phyloP scores from a whole-genome alignment of 2,888 invertebrate genomes.

The Sinohyriopsis cumingii region DNA sequence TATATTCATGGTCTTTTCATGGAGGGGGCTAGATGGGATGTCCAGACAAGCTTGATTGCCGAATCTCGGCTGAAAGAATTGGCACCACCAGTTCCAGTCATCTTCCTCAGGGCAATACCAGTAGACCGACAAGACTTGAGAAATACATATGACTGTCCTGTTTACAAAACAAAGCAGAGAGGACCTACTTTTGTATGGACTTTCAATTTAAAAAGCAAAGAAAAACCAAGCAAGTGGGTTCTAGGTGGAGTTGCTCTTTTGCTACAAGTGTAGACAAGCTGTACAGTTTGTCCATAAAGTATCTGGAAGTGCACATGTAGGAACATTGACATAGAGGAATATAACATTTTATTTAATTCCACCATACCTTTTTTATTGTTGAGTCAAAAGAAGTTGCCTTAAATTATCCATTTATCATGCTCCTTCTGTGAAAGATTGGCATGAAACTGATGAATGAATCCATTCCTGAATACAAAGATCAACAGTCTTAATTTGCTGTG shows the following conservation, averaged over 20 bases:
- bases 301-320: no score
- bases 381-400: no score
- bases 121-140: conserved; percentile 94
- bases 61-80: conserved; percentile 93
- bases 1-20: conserved; percentile 92
- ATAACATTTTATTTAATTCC: no score
- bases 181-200: conserved; percentile 98
- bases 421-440: no score
- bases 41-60: conserved; percentile 89
- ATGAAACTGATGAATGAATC: no score
- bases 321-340: no score
- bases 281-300: no score
- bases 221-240: conserved; percentile 95
- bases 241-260: conserved; percentile 92
- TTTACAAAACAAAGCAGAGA: conserved; percentile 93
- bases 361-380: no score
- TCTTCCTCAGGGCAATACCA: conserved; percentile 83
- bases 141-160: conserved; percentile 96
- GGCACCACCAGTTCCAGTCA: conserved; percentile 94
- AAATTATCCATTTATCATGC: no score
- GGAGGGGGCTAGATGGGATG: conserved; percentile 97
- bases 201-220: conserved; percentile 94
- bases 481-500: no score
- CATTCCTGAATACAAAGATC: no score
- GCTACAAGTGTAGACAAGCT: conserved; percentile 81